Evolutionary conservation across 2,113 vertebrate species (phyloP).

Genomic region (Prinia subflava): DNA sequence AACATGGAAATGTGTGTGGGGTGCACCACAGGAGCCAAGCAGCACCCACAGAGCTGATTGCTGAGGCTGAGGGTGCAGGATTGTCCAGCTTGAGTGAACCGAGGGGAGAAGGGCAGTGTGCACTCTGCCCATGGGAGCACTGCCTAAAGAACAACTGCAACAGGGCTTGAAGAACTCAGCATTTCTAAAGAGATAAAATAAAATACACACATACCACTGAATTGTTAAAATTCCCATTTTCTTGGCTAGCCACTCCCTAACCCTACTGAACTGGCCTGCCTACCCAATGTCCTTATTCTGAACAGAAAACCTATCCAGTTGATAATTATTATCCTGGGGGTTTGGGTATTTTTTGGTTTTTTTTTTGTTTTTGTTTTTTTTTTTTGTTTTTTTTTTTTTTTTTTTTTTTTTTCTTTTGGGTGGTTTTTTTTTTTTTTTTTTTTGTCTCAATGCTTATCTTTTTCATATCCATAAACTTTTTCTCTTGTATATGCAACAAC

Average conservation of each 20-base stretch:
- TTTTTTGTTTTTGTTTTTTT: too few species aligned
- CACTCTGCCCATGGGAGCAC: background rate
- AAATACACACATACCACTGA: background rate
- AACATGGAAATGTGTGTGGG: background rate
- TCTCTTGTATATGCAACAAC: background rate
- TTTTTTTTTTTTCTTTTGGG: background rate
- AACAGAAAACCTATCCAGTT: background rate
- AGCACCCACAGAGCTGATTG: background rate
- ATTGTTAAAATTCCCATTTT: background rate
- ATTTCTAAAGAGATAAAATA: background rate
- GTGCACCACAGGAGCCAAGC: background rate
- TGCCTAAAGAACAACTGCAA: background rate
- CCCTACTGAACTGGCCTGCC: background rate
- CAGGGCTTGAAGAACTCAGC: background rate
- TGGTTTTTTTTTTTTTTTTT: background rate
- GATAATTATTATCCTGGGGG: background rate
- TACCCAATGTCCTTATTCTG: too few species aligned
- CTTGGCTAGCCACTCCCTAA: background rate
- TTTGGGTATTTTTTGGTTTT: too few species aligned
- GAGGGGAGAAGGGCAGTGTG: background rate
- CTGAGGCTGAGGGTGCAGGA: background rate
- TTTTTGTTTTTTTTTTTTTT: background rate
- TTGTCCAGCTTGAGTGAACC: background rate
- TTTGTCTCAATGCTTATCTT: background rate
- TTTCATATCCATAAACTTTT: background rate